phyloP scores from a whole-genome alignment of 1,140 invertebrate species.

The Stegodyphus mimosarum region DNA sequence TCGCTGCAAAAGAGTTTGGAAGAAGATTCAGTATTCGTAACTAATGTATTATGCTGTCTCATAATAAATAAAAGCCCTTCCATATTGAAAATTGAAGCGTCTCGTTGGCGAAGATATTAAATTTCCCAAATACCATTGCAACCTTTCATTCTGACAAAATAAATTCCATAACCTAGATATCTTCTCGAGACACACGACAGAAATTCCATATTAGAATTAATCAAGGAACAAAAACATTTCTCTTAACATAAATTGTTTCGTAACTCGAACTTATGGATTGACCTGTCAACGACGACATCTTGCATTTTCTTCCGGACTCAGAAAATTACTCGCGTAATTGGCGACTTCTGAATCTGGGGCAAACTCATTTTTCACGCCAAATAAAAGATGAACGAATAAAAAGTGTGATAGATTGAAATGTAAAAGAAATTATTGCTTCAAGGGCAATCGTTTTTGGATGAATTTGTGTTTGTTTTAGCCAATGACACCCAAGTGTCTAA shows the following conservation, averaged over 20 bases:
- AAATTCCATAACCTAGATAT: not conserved
- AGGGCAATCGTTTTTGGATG: too few species aligned
- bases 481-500: too few species aligned
- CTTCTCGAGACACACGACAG: not conserved
- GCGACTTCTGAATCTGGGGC: constrained; percentile 15
- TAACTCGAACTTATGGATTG: constrained; percentile 24
- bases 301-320: not conserved
- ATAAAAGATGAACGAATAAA: not conserved
- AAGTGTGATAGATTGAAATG: constrained; percentile 13
- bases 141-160: not conserved
- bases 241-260: not conserved
- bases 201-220: constrained; percentile 1
- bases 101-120: too few species aligned
- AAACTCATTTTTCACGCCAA: constrained; percentile 16
- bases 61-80: too few species aligned
- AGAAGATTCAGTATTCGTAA: too few species aligned
- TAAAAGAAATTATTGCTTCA: constrained; percentile 2
- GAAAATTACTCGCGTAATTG: constrained; percentile 21
- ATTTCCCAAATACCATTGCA: not conserved
- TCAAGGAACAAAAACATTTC: constrained; percentile 3
- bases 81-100: too few species aligned
- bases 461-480: too few species aligned
- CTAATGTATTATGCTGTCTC: too few species aligned
- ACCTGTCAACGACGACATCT: constrained; percentile 4
- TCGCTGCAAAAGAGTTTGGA: too few species aligned